These are phyloP conservation scores for Hypselothyrea guttata DNA, from an alignment of 2,888 invertebrate species.

Conservation along the genomic window DNA sequence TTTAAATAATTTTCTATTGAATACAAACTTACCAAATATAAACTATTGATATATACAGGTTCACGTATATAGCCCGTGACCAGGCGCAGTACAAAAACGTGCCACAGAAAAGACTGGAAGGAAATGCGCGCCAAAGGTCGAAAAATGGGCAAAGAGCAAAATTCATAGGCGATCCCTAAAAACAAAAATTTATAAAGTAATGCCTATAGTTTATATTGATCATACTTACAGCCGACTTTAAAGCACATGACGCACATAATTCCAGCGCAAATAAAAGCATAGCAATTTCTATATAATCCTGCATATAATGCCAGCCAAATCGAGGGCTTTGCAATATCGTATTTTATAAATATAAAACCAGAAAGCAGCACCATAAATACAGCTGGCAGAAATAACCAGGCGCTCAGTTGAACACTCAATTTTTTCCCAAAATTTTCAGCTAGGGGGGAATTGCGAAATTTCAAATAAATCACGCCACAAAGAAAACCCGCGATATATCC, in stretches of 20 bases:
- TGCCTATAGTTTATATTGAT: rapidly evolving
- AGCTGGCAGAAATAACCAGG: conserved; percentile 57
- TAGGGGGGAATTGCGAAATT: conserved; percentile 23
- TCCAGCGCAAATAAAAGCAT: conserved; percentile 77
- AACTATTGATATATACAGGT: conserved; percentile 66
- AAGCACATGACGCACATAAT: conserved; percentile 70
- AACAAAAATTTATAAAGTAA: not conserved
- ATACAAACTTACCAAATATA: conserved; percentile 65
- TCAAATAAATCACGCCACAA: conserved; percentile 66
- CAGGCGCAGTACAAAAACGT: conserved; percentile 65
- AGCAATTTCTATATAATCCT: conserved; percentile 80
- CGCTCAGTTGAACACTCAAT: conserved; percentile 49
- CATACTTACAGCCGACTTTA: conserved; percentile 78
- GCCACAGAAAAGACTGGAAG: conserved; percentile 79
- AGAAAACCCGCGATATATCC: conserved; percentile 78
- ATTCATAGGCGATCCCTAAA: conserved; percentile 67
- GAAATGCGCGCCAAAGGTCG: conserved; percentile 74
- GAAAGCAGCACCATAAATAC: conserved; percentile 57
- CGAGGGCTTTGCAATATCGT: conserved; percentile 76
- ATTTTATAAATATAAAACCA: conserved; percentile 73
- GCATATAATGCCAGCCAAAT: conserved; percentile 82
- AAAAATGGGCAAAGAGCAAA: conserved; percentile 64
- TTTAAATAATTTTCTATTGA: not conserved
- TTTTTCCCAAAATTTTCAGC: conserved; percentile 27
- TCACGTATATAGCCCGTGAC: conserved; percentile 58